Percentiles rank a stretch among this genome's conserved stretches.
phyloP scores from a whole-genome alignment of 2,797 vertebrate species.

The Cyprinella venusta region DNA sequence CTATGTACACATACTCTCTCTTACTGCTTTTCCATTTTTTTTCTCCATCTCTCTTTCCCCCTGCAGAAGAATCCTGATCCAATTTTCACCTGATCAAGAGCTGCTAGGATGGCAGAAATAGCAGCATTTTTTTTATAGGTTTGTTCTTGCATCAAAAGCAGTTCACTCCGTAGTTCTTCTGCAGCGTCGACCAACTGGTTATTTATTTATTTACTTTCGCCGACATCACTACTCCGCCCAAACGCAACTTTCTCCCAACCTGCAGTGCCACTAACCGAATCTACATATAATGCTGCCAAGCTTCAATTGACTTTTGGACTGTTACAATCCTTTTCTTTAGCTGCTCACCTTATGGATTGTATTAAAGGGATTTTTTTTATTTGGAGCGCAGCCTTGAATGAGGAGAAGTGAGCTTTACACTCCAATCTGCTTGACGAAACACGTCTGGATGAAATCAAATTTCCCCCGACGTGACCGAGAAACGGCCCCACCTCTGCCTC shows the following conservation, averaged over 20 bases:
- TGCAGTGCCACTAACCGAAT: conserved; percentile 27
- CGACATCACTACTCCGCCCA: conserved; percentile 2
- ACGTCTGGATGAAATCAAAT: conserved; percentile 33
- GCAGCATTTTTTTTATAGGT: conserved; percentile 54
- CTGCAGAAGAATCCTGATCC: conserved; percentile 58
- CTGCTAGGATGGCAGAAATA: conserved; percentile 56
- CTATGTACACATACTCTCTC: not conserved
- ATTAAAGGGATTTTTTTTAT: conserved; percentile 51
- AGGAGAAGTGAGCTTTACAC: conserved; percentile 23
- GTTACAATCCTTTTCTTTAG: conserved; percentile 43
- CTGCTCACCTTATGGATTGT: conserved; percentile 46
- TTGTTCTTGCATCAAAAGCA: conserved; percentile 59
- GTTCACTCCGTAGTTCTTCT: conserved; percentile 42
- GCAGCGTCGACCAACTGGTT: conserved; percentile 48
- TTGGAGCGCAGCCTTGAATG: conserved; percentile 49
- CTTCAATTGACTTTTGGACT: conserved; percentile 45
- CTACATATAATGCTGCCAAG: conserved; percentile 44
- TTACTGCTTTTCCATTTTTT: conserved; percentile 13
- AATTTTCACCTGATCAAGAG: conserved; percentile 59
- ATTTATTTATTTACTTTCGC: conserved; percentile 52
- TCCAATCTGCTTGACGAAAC: conserved; percentile 34
- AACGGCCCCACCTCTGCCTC: conserved; percentile 15
- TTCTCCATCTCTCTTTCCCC: conserved; percentile 36
- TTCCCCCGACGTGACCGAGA: conserved; percentile 13
- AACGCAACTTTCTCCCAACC: conserved; percentile 18